phyloP scores from a whole-genome alignment of 1,140 invertebrate species.

The Conus ventricosus region DNA sequence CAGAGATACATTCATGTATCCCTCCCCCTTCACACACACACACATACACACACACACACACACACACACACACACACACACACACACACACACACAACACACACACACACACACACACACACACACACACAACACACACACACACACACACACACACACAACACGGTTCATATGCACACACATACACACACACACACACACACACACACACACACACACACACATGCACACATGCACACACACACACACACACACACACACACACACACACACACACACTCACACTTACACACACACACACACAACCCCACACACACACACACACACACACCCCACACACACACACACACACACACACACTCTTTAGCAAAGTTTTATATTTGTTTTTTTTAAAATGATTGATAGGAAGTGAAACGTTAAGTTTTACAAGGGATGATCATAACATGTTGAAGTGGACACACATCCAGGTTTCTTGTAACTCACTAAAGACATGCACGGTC shows the following conservation, averaged over 20 bases:
- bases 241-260: neutral
- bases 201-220: neutral
- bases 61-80: neutral
- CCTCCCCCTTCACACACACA: neutral
- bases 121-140: neutral
- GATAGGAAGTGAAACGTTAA: no score
- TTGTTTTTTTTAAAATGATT: no score
- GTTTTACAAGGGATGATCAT: no score
- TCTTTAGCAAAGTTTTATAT: no score
- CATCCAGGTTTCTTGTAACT: no score
- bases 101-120: neutral
- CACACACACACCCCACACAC: neutral
- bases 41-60: neutral
- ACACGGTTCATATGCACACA: conserved; percentile 3
- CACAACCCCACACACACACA: neutral
- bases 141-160: no score
- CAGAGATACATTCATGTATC: neutral
- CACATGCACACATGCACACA: neutral
- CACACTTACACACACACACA: neutral
- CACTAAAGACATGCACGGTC: no score
- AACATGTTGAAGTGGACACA: no score
- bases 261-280: neutral
- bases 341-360: no score
- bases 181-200: neutral
- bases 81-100: neutral